Conservation (phyloP, 1,140 invertebrate species). For the Meloidogyne chitwoodi region DNA sequence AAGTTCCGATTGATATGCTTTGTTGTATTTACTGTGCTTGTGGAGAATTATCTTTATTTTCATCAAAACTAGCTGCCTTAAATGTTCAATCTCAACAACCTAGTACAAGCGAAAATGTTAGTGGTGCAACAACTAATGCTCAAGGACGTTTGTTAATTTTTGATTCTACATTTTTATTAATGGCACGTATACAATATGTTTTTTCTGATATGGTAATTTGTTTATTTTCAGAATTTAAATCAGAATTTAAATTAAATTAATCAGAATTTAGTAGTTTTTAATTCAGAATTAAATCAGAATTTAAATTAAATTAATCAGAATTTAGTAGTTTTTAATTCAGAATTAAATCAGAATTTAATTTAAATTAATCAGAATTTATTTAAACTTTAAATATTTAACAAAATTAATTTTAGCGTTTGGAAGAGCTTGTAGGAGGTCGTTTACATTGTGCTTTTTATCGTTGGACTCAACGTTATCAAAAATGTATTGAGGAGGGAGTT, state of each 20-base stretch:
- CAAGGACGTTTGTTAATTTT: conserved; percentile 26
- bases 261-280: too few relatives aligned
- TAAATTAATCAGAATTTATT: too few relatives aligned
- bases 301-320: too few relatives aligned
- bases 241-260: too few relatives aligned
- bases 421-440: conserved; percentile 28
- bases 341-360: too few relatives aligned
- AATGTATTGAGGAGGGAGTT: conserved; percentile 20
- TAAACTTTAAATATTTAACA: too few relatives aligned
- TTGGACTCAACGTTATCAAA: conserved; percentile 23
- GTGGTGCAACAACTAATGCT: conserved; percentile 3
- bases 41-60: conserved; percentile 31
- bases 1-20: conserved; percentile 13
- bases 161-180: conserved; percentile 32
- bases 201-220: conserved; percentile 22
- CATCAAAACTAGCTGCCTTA: conserved; percentile 28
- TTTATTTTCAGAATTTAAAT: not conserved
- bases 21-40: conserved; percentile 30
- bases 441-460: conserved; percentile 22
- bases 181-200: conserved; percentile 25
- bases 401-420: conserved; percentile 28
- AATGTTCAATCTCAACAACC: conserved; percentile 3
- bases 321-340: too few relatives aligned
- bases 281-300: too few relatives aligned
- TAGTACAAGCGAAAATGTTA: not conserved